Evolutionary conservation across 2,113 vertebrate genomes (phyloP).

Genomic region (Burhinus bistriatus): DNA sequence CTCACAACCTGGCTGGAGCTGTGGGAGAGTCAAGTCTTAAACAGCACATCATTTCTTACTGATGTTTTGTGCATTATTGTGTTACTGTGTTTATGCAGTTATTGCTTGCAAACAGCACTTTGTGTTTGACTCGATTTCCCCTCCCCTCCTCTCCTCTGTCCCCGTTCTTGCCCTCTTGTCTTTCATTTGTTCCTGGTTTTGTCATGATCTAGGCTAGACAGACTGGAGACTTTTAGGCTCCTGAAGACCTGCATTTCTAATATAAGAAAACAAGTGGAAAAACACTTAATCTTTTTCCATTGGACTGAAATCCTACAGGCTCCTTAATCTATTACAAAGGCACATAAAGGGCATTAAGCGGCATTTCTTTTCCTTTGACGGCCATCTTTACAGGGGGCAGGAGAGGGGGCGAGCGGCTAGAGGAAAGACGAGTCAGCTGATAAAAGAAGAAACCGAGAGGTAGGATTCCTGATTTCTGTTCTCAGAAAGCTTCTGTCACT

Average conservation of each 20-base stretch:
- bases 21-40: neutral
- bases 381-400: neutral
- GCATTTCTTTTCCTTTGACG: neutral
- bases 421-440: neutral
- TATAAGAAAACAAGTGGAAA: neutral
- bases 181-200: neutral
- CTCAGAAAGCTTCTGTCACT: neutral
- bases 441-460: neutral
- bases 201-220: neutral
- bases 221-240: neutral
- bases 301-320: neutral
- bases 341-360: neutral
- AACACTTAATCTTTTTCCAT: neutral
- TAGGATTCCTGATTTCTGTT: neutral
- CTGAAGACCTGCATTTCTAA: neutral
- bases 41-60: neutral
- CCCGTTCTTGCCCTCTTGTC: neutral
- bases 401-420: fast-evolving
- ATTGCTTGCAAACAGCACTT: neutral
- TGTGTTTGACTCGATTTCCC: neutral
- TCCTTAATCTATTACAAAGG: neutral
- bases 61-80: neutral
- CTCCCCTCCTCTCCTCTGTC: neutral
- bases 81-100: neutral
- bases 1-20: neutral